These are phyloP conservation scores for Triplophysa tibetana DNA, from an alignment of 2,113 vertebrate genomes.

Conservation along the genomic window DNA sequence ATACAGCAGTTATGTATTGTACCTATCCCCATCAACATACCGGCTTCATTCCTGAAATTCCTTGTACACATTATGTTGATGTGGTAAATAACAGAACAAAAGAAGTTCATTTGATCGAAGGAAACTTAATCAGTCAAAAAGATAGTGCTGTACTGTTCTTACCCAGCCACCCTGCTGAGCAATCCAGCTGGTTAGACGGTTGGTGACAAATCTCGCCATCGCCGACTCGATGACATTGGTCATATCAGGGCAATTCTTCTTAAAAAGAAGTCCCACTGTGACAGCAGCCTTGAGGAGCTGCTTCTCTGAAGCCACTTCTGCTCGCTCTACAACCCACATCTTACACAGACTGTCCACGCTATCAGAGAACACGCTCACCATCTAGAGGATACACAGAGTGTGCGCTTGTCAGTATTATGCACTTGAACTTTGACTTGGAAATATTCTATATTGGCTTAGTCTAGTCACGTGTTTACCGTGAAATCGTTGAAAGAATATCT, in stretches of 20 bases:
- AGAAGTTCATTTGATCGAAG: not conserved
- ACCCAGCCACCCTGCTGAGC: conserved; percentile 73
- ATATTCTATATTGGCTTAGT: not conserved
- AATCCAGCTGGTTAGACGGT: conserved; percentile 60
- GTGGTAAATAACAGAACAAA: not conserved
- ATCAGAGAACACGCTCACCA: conserved; percentile 39
- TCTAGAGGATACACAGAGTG: conserved; percentile 52
- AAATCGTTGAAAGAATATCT: not conserved
- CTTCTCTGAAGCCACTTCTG: conserved; percentile 64
- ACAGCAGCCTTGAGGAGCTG: conserved; percentile 63
- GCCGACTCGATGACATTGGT: not conserved
- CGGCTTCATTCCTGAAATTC: no score
- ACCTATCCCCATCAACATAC: no score
- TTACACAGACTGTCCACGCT: conserved; percentile 57
- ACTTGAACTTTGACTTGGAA: not conserved
- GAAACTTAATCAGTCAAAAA: no score
- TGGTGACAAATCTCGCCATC: conserved; percentile 59
- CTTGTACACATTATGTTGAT: no score
- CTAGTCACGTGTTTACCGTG: not conserved
- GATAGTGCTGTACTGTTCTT: conserved; percentile 32
- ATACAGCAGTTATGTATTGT: no score
- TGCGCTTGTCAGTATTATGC: not conserved
- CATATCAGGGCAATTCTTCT: conserved; percentile 60
- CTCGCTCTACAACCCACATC: not conserved
- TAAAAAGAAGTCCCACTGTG: conserved; percentile 58